Base-by-base conservation (phyloP, 2,113 vertebrate genomes). In the Elgaria multicarinata region DNA sequence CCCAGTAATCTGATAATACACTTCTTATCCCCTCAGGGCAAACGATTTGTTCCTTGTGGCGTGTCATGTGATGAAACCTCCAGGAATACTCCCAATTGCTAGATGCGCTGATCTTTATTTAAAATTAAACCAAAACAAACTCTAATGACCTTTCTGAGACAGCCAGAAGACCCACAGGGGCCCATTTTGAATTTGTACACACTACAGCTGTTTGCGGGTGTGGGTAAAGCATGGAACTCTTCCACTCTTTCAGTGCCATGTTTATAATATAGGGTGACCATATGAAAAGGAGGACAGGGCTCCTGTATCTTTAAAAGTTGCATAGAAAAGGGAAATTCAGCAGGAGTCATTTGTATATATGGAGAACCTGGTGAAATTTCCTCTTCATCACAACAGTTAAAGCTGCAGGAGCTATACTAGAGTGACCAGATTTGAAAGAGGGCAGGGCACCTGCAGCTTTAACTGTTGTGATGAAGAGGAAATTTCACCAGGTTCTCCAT, bases 101-200 rank as follows among this genome's bases (percentile, higher is more conserved):
- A 50, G 39, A 24, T 28, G 26, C 12, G 31, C 55, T 12, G n/a
- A 7, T 62, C 28, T 62, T 66, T 83, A 66, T 83, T 89, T 83
- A 28, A 66, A 76, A 89, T 31, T 46, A 36, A 76, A 36, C 58
- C 87, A 50, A 89, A 89, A 89, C 71, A 89, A 89, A 18, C 39
- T 44, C 36, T 83, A 89, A 89, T 83, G 44, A 67, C 80, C 71
- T 76, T 83, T 50, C 80, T 9, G 16, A 87, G 75, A 53, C 31
- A 67, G 1, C 4, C 62, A 18, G 33, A 64, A 64, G 46, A 50
- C 13, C 42, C 55, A 76, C 55, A 36, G 8, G 71, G 80, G 80
- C 31, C 39, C 39, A 53, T 44, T 75, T 62, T 58, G 28, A 66
- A 83, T 36, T 26, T 20, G 42, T 39, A 6, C 5, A 31, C 26